Conservation (phyloP, 2,888 invertebrate genomes). For the Drosophila ezoana region DNA sequence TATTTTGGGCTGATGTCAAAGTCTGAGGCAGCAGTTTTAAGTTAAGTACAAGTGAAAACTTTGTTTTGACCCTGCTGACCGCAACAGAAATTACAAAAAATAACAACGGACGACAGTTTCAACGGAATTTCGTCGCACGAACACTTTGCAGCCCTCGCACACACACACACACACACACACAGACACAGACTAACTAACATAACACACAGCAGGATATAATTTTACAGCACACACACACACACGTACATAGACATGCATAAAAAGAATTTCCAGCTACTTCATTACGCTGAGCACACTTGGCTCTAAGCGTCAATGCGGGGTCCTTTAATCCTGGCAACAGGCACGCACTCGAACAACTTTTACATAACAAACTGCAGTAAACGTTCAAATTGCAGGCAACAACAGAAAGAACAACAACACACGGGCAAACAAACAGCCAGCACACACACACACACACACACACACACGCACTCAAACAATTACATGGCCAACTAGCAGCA, state of each 20-base stretch:
- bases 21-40: conserved; percentile 17
- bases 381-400: conserved; percentile 58
- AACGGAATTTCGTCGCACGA: conserved; percentile 52
- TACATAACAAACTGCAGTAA: conserved; percentile 68
- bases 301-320: conserved; percentile 30
- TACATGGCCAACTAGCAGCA: conserved; percentile 65
- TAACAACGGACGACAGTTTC: conserved; percentile 43
- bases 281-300: conserved; percentile 56
- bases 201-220: conserved; percentile 37
- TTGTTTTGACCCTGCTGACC: conserved; percentile 31
- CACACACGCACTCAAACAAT: conserved; percentile 49
- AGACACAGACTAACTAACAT: conserved; percentile 5
- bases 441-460: conserved; percentile 18
- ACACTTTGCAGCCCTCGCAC: conserved; percentile 10
- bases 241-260: conserved; percentile 1
- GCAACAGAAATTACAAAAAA: conserved; percentile 48
- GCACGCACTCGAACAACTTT: conserved; percentile 69
- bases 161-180: too few relatives aligned
- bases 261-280: conserved; percentile 58
- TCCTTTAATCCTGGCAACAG: conserved; percentile 42
- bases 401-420: conserved; percentile 11
- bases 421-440: conserved; percentile 18
- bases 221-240: conserved; percentile 25
- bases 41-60: conserved; percentile 41
- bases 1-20: conserved; percentile 10